These are phyloP conservation scores for Hymenopus coronatus DNA, from an alignment of 2,888 invertebrate genomes.

Conservation along the genomic window DNA sequence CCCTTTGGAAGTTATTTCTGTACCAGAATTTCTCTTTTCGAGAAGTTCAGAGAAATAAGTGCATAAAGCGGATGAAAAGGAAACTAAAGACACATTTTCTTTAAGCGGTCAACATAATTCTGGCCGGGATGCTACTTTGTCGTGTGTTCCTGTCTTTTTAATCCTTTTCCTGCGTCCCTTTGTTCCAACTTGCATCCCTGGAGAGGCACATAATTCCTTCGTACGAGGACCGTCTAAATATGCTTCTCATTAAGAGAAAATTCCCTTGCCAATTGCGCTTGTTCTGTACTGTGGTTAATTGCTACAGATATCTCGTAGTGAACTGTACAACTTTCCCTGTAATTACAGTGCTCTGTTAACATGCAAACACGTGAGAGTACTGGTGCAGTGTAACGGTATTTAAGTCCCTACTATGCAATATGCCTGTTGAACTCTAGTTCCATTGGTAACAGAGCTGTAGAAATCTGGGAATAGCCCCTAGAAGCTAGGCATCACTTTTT, in stretches of 20 bases:
- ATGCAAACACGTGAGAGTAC: not conserved
- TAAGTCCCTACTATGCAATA: too few species aligned
- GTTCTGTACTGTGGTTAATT: not conserved
- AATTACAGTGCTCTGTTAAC: not conserved
- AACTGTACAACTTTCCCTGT: not conserved
- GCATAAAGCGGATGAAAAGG: not conserved
- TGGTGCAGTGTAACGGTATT: not conserved
- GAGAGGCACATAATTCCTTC: not conserved
- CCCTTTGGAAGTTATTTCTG: too few species aligned
- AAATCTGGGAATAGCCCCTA: too few species aligned
- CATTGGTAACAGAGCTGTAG: too few species aligned
- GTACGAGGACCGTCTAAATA: not conserved
- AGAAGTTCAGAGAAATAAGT: too few species aligned
- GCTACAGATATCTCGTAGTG: not conserved
- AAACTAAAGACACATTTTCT: not conserved
- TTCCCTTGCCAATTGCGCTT: not conserved
- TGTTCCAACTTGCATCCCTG: not conserved
- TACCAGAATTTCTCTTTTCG: too few species aligned
- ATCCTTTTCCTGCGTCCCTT: not conserved
- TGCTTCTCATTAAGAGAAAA: not conserved
- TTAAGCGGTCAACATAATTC: not conserved
- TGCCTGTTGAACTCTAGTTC: too few species aligned
- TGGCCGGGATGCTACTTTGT: not conserved
- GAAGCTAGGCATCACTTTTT: too few species aligned
- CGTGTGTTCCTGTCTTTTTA: not conserved